Conservation (phyloP, 2,888 invertebrate genomes). For the Malthinus flaveolus region DNA sequence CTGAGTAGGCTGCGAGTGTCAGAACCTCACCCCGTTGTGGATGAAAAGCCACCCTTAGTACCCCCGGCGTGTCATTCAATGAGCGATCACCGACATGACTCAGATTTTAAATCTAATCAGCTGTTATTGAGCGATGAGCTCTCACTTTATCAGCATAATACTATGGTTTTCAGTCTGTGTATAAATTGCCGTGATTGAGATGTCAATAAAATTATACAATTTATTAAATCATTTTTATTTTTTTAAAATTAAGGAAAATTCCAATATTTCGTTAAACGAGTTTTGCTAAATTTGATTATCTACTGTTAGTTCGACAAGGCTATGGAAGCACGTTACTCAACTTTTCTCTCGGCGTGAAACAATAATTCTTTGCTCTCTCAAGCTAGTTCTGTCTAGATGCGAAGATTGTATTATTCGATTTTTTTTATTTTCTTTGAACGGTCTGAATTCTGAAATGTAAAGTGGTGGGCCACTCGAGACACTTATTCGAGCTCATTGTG, state of each 20-base stretch:
- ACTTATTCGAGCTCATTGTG: no score
- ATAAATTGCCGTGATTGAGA: constrained; percentile 9
- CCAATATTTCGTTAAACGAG: no score
- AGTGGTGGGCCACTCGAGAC: no score
- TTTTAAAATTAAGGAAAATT: not conserved
- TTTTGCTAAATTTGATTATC: no score
- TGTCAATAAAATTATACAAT: constrained; percentile 7
- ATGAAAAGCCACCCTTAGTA: constrained; percentile 12
- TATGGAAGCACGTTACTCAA: no score
- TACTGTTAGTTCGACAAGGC: no score
- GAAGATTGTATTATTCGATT: no score
- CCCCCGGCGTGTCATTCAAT: constrained; percentile 33
- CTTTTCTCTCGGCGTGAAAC: no score
- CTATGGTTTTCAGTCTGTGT: constrained; percentile 26
- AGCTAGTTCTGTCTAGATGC: no score
- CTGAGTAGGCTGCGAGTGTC: constrained; percentile 26
- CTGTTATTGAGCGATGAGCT: constrained; percentile 40
- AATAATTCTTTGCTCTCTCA: no score
- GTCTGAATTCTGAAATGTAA: no score
- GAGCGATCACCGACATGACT: constrained; percentile 41
- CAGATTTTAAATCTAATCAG: constrained; percentile 43
- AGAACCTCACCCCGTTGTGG: constrained; percentile 15
- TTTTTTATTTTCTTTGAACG: no score
- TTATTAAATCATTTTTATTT: not conserved
- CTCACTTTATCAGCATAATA: constrained; percentile 23